Evolutionary conservation across 2,888 invertebrate species (phyloP).

Genomic region (Dioctria rufipes): DNA sequence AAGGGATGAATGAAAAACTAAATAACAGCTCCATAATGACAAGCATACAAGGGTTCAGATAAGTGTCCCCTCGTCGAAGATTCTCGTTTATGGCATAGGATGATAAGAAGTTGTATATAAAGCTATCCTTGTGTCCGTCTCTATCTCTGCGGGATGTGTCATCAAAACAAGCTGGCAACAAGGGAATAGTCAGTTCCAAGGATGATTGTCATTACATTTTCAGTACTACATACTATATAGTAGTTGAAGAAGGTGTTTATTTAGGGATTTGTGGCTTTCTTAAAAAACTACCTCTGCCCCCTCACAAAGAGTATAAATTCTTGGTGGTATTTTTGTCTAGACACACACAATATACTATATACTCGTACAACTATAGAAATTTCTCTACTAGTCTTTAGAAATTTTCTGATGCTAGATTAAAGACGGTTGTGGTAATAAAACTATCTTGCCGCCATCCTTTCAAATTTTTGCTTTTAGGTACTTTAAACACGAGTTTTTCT

Average conservation of each 20-base stretch:
- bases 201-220: constrained; percentile 31
- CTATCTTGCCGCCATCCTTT: too few relatives aligned
- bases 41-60: constrained; percentile 27
- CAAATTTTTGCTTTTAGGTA: too few relatives aligned
- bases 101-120: constrained; percentile 8
- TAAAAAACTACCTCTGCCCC: constrained; percentile 17
- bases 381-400: background rate
- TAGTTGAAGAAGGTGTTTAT: constrained; percentile 18
- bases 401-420: too few relatives aligned
- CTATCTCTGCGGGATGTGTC: background rate
- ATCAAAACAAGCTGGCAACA: constrained; percentile 6
- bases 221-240: background rate
- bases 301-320: background rate
- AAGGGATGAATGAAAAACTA: constrained; percentile 15
- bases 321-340: background rate
- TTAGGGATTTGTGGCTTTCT: constrained; percentile 38
- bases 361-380: background rate
- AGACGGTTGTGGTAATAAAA: too few relatives aligned
- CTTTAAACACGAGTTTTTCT: too few relatives aligned
- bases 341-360: background rate
- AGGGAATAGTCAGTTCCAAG: constrained; percentile 29
- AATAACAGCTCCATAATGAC: constrained; percentile 27
- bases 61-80: constrained; percentile 45
- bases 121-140: background rate
- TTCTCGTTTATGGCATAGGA: constrained; percentile 20